Conservation (phyloP, 2,888 invertebrate species). For the Eristalis intricaria region DNA sequence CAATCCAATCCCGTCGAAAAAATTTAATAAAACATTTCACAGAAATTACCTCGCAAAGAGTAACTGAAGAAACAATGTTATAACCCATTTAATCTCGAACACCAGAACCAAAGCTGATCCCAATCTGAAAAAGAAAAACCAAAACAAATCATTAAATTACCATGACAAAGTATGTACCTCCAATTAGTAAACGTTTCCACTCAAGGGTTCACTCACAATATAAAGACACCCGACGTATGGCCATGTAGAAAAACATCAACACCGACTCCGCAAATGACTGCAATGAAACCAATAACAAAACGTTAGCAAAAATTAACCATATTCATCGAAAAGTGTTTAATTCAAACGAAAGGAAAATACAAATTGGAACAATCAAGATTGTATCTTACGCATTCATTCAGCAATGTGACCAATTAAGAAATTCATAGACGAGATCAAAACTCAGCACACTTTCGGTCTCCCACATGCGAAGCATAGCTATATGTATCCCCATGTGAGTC, state of each 20-base stretch:
- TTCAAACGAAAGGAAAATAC: constrained; percentile 23
- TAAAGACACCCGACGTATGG: constrained; percentile 84
- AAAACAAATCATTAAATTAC: constrained; percentile 50
- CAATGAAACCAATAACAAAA: constrained; percentile 73
- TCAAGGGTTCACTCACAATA: constrained; percentile 84
- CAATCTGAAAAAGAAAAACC: constrained; percentile 83
- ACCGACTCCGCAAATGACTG: constrained; percentile 86
- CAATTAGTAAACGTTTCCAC: constrained; percentile 13
- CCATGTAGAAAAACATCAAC: constrained; percentile 85
- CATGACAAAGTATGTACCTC: constrained; percentile 7
- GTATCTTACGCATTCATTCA: constrained; percentile 23
- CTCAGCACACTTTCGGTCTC: not conserved
- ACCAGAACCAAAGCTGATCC: constrained; percentile 84
- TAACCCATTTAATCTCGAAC: constrained; percentile 85
- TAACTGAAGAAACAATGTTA: constrained; percentile 85
- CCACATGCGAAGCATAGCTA: not conserved
- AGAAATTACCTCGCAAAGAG: constrained; percentile 77
- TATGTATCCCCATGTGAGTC: not conserved
- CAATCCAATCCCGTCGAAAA: too few species aligned
- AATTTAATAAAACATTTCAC: not conserved
- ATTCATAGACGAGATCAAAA: constrained; percentile 56
- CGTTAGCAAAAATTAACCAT: constrained; percentile 24
- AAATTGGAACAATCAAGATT: constrained; percentile 18
- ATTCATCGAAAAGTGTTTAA: constrained; percentile 28
- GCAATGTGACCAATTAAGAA: constrained; percentile 52